Evolutionary conservation across 2,113 vertebrate species (phyloP).

Genomic region (Poeciliopsis retropinna): DNA sequence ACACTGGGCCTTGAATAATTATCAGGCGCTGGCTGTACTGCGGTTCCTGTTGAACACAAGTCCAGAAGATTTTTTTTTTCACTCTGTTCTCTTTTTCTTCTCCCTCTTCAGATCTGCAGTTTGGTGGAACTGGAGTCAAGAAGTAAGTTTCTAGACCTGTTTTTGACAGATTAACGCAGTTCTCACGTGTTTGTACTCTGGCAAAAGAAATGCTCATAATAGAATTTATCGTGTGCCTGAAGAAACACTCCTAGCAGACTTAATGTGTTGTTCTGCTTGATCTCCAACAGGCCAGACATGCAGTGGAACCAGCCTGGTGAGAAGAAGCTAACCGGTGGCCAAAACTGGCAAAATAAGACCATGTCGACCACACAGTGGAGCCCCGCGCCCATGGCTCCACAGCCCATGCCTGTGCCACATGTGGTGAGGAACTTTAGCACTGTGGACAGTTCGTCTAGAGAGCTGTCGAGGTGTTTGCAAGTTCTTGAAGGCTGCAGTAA

Average conservation of each 20-base stretch:
- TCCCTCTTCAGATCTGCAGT: constrained; percentile 86
- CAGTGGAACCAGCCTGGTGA: constrained; percentile 88
- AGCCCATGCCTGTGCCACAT: constrained; percentile 82
- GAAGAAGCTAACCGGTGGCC: constrained; percentile 87
- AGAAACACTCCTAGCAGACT: background rate
- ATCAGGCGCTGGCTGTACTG: background rate
- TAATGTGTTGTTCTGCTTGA: background rate
- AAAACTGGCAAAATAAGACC: constrained; percentile 93
- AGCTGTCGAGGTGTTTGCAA: constrained; percentile 8
- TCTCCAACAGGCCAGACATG: constrained; percentile 81
- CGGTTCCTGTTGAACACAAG: background rate
- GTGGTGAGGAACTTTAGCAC: constrained; percentile 77
- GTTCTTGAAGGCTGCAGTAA: background rate
- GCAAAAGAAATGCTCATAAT: too few species aligned
- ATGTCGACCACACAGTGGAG: constrained; percentile 86
- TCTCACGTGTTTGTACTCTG: too few species aligned
- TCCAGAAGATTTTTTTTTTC: background rate
- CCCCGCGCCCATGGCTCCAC: constrained; percentile 79
- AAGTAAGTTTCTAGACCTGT: constrained; percentile 81
- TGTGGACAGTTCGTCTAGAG: background rate
- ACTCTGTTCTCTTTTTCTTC: constrained; percentile 5
- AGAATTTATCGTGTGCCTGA: background rate
- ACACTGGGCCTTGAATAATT: background rate
- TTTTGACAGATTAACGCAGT: background rate
- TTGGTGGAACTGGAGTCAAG: constrained; percentile 86